Base-by-base conservation (phyloP, 2,888 invertebrate genomes). In the Stenichneumon culpator region DNA sequence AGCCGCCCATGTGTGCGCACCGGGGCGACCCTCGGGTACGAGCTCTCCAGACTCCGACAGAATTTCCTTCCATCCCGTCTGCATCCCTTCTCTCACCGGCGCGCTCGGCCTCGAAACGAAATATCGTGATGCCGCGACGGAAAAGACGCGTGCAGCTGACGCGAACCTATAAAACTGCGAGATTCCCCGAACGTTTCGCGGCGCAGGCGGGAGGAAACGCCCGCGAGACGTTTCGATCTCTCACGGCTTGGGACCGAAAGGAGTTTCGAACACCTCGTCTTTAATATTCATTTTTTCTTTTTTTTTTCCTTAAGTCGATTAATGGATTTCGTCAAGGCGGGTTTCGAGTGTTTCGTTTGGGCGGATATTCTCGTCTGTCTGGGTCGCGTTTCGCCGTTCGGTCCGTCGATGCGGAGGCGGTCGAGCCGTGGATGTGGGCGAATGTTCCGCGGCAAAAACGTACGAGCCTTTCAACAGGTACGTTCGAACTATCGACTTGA, bases 381-480 rank as follows among this genome's bases (percentile, higher is more conserved):
- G 77, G 7, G 36, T 9, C 6, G 32, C 32, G 36, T 69, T 69
- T 39, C 28, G 16, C 79, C 70, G 65, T 72, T 69, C 67, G 6
- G 32, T 75, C 68, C 68, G 44, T 54, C 67, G 57, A 36, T 72
- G 50, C 14, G 14, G 67, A 77, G 47, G 25, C 52, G 19, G 52
- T 52, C 47, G 65, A 70, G 32, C 11, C 32, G 19, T 25, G 32
- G 14, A 5, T 19, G 69, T 70, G 74, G 75, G 28, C n/a, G 44
- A 73, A 39, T 36, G 72, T 54, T 50, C 68, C 73, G 47, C 19
- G 52, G 32, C 25, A 69, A 75, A 82, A 82, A 79, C 36, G 67
- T 74, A 83, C 81, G 77, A 83, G 74, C 74, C 77, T 89, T 88
- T 89, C 90, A 90, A 90, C 90, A 90, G 90, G 90, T 90, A 90